Conservation (phyloP, 2,113 vertebrate genomes). For the Rhodinocichla rosea region DNA sequence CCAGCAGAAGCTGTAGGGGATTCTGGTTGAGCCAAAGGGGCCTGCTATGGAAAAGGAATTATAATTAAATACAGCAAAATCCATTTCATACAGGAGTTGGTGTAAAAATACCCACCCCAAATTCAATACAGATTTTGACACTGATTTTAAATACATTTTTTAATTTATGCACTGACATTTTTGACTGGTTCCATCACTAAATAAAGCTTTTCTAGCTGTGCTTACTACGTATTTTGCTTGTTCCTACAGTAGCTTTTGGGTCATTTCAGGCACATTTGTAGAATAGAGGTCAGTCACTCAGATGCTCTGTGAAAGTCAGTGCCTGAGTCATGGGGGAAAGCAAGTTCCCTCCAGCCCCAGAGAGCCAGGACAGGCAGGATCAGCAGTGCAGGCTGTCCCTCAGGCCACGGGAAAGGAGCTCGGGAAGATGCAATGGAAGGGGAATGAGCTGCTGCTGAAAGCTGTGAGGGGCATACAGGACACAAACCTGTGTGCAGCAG, state of each 20-base stretch:
- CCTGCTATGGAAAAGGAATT: constrained; percentile 72
- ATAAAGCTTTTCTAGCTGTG: not conserved
- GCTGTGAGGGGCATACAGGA: not conserved
- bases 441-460: not conserved
- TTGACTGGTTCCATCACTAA: not conserved
- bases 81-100: not conserved
- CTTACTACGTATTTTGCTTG: not conserved
- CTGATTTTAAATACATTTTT: not conserved
- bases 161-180: not conserved
- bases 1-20: constrained; percentile 95
- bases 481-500: not conserved
- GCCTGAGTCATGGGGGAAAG: not conserved
- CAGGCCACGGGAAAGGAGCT: not conserved
- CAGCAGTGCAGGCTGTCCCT: not conserved
- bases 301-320: not conserved
- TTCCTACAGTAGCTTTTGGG: not conserved
- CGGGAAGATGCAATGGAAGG: not conserved
- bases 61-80: not conserved
- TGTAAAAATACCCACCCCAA: not conserved
- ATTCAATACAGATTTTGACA: not conserved
- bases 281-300: not conserved
- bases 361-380: not conserved
- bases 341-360: fast-evolving
- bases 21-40: constrained; percentile 96
- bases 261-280: not conserved